Base-by-base conservation (phyloP, 92 coral and sea anemone genomes). In the Umimayanthus kanabou region DNA sequence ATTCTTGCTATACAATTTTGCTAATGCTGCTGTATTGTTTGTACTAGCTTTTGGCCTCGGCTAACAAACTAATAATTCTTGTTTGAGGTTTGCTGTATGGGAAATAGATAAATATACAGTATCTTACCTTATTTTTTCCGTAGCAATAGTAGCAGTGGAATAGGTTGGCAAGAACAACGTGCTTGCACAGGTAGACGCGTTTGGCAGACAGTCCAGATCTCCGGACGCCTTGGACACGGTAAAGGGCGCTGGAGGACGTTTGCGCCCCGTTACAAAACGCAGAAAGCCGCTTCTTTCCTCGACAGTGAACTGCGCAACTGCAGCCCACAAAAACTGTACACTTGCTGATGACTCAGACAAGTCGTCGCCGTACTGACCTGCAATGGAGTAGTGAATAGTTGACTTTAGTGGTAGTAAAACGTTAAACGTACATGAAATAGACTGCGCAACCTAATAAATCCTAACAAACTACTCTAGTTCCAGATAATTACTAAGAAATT, bases 131-230 rank as follows among this genome's bases (percentile, higher is more conserved):
- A 97, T 90, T 87, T 96, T 94, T 76, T 96, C 94, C 43, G 93
- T 91, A 22, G 98, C 99, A 29, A 97, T 74, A 37, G 92, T 88
- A 70, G 93, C 90, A 29, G 98, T 90, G 0, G 99, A 92, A 74
- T 97, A 97, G 26, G 89, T 89, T 0, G 99, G 98, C 72, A 96
- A 80, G 79, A 95, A 95, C 86, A 97, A 83, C 26, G 99, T 95
- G 87, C 99, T 97, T 30, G 98, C 99, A 69, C 99, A 97, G 16
- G 98, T 97, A 37, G 99, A 97, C 47, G 99, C 99, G 82, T 93
- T 94, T 4, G 99, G 99, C 29, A 97, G 91, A 2, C 92, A 88
- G 43, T 95, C 94, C 71, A 91, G 89, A 45, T 95, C 98, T 14
- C 94, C 98, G 2, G 97, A 95, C 9, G 95, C 96, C 87, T 97